Conservation (phyloP, 1,140 invertebrate genomes). For the Lithobius niger region DNA sequence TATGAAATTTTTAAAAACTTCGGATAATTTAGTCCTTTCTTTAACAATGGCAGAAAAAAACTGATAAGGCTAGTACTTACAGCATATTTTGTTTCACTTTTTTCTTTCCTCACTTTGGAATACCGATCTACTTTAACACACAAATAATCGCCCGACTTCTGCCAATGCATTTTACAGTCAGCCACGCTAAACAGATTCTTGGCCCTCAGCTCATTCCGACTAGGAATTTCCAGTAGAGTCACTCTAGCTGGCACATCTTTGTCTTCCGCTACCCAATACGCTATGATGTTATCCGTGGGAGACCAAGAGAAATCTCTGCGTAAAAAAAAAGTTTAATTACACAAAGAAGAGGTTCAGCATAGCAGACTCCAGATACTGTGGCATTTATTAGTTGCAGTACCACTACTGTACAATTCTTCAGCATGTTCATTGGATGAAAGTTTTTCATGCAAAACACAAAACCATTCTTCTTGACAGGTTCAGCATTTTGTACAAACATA, state of each 20-base stretch:
- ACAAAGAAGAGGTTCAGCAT: too few species aligned
- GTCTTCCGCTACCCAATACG: constrained; percentile 98
- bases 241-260: constrained; percentile 54
- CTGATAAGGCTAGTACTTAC: constrained; percentile 40
- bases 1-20: too few species aligned
- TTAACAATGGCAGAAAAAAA: too few species aligned
- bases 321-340: too few species aligned
- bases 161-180: constrained; percentile 98
- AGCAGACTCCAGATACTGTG: too few species aligned
- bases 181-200: constrained; percentile 97
- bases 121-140: constrained; percentile 98
- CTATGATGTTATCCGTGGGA: constrained; percentile 87
- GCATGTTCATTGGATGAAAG: too few species aligned
- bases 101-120: constrained; percentile 81
- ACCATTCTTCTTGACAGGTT: too few species aligned
- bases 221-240: constrained; percentile 38
- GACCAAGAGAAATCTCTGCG: constrained; percentile 89
- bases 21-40: too few species aligned
- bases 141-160: constrained; percentile 92
- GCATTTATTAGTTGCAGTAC: too few species aligned
- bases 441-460: too few species aligned
- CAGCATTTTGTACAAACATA: too few species aligned
- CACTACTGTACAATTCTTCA: too few species aligned
- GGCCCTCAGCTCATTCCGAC: constrained; percentile 75
- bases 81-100: constrained; percentile 75